phyloP scores from a whole-genome alignment of 2,797 vertebrate genomes.

The Catharus ustulatus region DNA sequence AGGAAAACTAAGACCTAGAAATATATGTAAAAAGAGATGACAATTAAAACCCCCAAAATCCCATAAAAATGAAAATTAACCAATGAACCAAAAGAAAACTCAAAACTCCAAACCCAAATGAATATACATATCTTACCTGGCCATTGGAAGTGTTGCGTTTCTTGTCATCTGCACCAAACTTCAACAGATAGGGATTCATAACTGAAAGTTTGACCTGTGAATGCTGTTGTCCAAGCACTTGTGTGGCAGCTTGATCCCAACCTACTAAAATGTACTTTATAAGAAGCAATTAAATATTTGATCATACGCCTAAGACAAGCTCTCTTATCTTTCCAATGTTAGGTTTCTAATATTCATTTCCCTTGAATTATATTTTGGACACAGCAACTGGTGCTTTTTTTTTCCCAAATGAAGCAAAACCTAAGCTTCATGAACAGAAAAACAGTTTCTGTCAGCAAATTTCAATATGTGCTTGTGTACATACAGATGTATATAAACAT shows the following conservation, averaged over 20 bases:
- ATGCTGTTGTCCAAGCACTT: background rate
- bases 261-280: background rate
- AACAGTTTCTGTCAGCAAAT: background rate
- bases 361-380: background rate
- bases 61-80: background rate
- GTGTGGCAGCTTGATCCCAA: background rate
- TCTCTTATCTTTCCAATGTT: background rate
- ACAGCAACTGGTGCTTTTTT: accelerated
- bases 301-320: background rate
- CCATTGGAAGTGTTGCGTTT: background rate
- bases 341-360: background rate
- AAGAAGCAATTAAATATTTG: background rate
- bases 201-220: background rate
- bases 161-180: background rate
- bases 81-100: background rate
- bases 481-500: background rate
- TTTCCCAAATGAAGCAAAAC: background rate
- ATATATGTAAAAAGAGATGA: background rate
- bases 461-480: background rate
- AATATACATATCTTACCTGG: background rate
- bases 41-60: background rate
- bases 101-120: background rate
- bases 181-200: background rate
- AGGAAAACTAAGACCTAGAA: background rate
- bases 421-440: background rate